Base-by-base conservation (phyloP, 2,797 vertebrate genomes). In the Danio choprae region DNA sequence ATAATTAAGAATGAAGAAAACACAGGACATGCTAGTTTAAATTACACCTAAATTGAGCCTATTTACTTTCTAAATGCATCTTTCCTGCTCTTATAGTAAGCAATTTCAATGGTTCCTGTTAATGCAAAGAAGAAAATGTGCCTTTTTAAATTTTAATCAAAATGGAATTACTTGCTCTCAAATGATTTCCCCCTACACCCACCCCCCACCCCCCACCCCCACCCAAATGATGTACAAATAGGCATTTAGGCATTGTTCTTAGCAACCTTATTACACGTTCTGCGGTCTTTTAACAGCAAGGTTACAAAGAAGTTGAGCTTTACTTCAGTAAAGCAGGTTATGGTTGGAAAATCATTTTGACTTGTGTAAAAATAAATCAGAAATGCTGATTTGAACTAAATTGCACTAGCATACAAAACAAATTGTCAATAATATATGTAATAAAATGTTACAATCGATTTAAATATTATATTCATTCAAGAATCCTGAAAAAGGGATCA, bases 61-160 rank as follows among this genome's bases (percentile, higher is more conserved):
- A 40, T 53, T 53, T 40, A 18, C 36, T 53, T 53, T 70, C 67
- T 69, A 69, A 40, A 69, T 51, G 29, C 5, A 51, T 69, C 36
- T 50, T 53, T 69, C 29, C 1, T 70, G 22, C 7, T 29, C 44
- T 48, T 67, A 67, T 48, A 46, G n/a, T 70, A 29, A 53, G 67
- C 48, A 38, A 69, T 69, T 69, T 8, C 12, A 38, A 12, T 12
- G 12, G 13, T 20, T 40, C 18, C 38, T 50, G 58, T 36, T 68
- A 63, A 38, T 76, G 64, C 29, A 62, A 29, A 41, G 46, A 53
- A 62, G 44, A 50, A 64, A 65, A 18, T 55, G 67, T 40, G 29
- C 12, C 58, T 69, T 38, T 69, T 51, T 38, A 12, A 38, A 50
- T 51, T 69, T 51, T 51, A 18, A 69, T 69, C 48, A 53, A 40